Conservation (phyloP, 2,113 vertebrate genomes). For the Planiliza haematocheilus region DNA sequence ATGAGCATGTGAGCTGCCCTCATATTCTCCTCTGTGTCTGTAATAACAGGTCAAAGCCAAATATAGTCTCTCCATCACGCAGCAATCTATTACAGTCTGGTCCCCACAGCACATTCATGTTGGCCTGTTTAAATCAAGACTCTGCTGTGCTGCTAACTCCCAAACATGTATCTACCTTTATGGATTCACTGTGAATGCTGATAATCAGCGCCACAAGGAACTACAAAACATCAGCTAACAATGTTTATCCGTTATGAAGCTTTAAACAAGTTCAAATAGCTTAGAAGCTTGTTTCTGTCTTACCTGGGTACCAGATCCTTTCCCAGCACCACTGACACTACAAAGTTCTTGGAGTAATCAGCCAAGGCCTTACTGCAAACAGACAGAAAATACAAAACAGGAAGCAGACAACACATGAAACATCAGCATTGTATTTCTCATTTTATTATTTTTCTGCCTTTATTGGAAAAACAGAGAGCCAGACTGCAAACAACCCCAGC, state of each 20-base stretch:
- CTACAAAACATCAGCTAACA: not conserved
- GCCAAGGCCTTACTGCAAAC: constrained; percentile 92
- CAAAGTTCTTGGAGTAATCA: constrained; percentile 92
- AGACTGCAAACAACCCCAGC: not conserved
- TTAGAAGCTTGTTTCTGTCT: constrained; percentile 27
- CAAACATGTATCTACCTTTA: not conserved
- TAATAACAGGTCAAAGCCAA: constrained; percentile 60
- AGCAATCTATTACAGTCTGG: constrained; percentile 43
- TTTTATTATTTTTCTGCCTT: too few relatives aligned
- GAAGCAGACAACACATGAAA: accelerated
- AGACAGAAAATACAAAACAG: constrained; percentile 21
- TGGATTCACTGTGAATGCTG: not conserved
- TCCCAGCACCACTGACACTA: constrained; percentile 92
- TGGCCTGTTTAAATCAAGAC: constrained; percentile 11
- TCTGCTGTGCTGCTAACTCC: not conserved
- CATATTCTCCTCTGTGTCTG: constrained; percentile 20
- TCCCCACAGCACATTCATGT: constrained; percentile 19
- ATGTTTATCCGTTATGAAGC: not conserved
- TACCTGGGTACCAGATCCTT: constrained; percentile 96
- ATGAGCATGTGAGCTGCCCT: constrained; percentile 18
- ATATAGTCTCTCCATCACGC: constrained; percentile 42
- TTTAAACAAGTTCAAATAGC: not conserved
- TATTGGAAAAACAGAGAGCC: too few relatives aligned
- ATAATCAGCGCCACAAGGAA: not conserved
- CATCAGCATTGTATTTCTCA: too few relatives aligned